A percentile compares a stretch with the other conserved stretches of the same genome.
Conservation (phyloP, 2,113 vertebrate genomes). For the Pagrus major region DNA sequence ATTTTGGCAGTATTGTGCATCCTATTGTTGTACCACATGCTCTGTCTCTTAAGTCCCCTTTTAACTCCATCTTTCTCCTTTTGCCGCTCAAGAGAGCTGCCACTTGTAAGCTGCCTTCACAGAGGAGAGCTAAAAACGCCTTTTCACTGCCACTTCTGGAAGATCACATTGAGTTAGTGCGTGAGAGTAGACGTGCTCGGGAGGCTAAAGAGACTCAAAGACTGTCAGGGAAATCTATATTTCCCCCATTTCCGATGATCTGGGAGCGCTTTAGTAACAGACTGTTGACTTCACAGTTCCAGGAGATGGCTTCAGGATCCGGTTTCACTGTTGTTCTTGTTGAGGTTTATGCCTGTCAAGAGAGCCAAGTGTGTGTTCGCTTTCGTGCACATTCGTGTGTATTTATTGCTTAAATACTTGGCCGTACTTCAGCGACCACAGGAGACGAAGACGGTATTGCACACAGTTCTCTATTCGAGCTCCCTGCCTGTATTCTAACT, state of each 20-base stretch:
- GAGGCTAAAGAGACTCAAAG: constrained; percentile 30
- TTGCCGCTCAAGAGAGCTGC: constrained; percentile 22
- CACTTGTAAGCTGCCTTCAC: constrained; percentile 28
- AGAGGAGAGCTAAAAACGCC: constrained; percentile 31
- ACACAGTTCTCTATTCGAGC: neutral
- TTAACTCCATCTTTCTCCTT: constrained; percentile 24
- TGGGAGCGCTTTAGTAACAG: constrained; percentile 39
- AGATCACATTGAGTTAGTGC: constrained; percentile 29
- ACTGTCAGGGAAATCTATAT: constrained; percentile 42
- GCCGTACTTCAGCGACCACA: neutral
- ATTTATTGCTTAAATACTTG: constrained; percentile 44
- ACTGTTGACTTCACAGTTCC: constrained; percentile 42
- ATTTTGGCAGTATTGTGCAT: constrained; percentile 31
- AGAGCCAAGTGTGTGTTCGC: constrained; percentile 21
- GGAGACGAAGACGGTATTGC: constrained; percentile 14
- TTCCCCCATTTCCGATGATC: constrained; percentile 36
- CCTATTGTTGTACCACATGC: constrained; percentile 7
- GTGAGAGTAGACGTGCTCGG: constrained; percentile 5
- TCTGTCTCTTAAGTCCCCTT: constrained; percentile 14
- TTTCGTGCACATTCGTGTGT: constrained; percentile 16
- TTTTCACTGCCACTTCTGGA: constrained; percentile 4
- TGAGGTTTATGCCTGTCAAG: constrained; percentile 51
- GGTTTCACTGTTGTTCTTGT: constrained; percentile 57
- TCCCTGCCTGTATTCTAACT: constrained; percentile 6
- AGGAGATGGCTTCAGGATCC: constrained; percentile 35